Conservation (phyloP, 2,888 invertebrate genomes). For the Drosophila picticornis region DNA sequence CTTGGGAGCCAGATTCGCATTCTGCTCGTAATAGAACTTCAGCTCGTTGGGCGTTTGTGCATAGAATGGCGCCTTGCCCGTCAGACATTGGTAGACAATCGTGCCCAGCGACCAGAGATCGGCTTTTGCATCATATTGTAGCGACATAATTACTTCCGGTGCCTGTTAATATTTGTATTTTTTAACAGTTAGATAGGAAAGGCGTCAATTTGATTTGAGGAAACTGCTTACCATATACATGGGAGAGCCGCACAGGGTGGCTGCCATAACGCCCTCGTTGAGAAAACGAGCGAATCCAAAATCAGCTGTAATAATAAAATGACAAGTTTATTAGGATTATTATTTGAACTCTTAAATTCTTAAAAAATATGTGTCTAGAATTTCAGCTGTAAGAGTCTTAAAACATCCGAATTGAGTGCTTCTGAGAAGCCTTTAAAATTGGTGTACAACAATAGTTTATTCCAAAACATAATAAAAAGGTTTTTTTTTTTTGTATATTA, state of each 20-base stretch:
- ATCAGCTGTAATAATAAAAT: conserved; percentile 89
- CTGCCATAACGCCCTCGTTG: conserved; percentile 99
- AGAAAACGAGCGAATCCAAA: conserved; percentile 99
- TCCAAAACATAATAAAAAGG: neutral
- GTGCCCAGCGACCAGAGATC: conserved; percentile 99
- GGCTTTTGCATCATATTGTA: conserved; percentile 99
- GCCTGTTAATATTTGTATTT: conserved; percentile 87
- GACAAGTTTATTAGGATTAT: neutral
- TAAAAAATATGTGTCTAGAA: neutral
- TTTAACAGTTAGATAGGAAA: neutral
- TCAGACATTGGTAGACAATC: conserved; percentile 99
- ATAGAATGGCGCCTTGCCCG: conserved; percentile 99
- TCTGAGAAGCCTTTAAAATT: neutral
- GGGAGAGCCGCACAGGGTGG: conserved; percentile 99
- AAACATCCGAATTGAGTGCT: neutral
- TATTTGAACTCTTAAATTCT: neutral
- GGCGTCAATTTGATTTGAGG: neutral
- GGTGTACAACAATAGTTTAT: neutral
- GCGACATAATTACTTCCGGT: conserved; percentile 99
- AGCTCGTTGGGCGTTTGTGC: conserved; percentile 99
- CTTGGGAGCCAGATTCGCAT: conserved; percentile 95
- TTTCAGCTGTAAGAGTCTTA: neutral
- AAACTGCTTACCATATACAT: conserved; percentile 97
- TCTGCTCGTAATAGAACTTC: conserved; percentile 98
- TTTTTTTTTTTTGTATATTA: neutral